Conservation (phyloP, 2,888 invertebrate genomes). For the Himalopsyche japonica region DNA sequence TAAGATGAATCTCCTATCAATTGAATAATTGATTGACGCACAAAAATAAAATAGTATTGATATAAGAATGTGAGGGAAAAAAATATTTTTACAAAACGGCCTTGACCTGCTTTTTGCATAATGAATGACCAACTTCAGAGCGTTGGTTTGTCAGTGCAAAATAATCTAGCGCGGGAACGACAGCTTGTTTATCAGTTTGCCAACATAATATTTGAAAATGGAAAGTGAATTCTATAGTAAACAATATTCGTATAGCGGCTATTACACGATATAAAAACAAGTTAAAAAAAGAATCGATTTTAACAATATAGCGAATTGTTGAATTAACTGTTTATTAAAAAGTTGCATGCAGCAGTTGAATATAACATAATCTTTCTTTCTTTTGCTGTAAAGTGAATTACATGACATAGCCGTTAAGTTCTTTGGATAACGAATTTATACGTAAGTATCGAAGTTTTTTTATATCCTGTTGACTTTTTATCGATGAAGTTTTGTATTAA, state of each 20-base stretch:
- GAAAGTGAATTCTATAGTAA: neutral
- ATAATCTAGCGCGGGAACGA: neutral
- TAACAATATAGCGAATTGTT: too few relatives aligned
- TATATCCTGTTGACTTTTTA: too few relatives aligned
- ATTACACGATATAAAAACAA: neutral
- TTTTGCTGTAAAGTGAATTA: too few relatives aligned
- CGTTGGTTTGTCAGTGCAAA: constrained; percentile 8
- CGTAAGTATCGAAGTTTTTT: too few relatives aligned
- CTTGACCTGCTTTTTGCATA: constrained; percentile 11
- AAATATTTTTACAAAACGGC: neutral
- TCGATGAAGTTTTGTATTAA: too few relatives aligned
- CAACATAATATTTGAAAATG: neutral
- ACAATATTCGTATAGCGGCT: neutral
- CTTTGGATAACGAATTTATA: too few relatives aligned
- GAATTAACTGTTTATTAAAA: too few relatives aligned
- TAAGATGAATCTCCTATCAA: neutral
- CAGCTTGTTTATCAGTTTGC: neutral
- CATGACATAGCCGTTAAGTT: too few relatives aligned
- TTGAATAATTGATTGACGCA: neutral
- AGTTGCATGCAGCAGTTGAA: too few relatives aligned
- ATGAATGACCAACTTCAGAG: neutral
- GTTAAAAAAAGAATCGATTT: too few relatives aligned
- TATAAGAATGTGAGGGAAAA: neutral
- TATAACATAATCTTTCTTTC: too few relatives aligned
- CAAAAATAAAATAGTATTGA: neutral